phyloP scores from a whole-genome alignment of 2,113 vertebrate species.

The Taxidea taxus region DNA sequence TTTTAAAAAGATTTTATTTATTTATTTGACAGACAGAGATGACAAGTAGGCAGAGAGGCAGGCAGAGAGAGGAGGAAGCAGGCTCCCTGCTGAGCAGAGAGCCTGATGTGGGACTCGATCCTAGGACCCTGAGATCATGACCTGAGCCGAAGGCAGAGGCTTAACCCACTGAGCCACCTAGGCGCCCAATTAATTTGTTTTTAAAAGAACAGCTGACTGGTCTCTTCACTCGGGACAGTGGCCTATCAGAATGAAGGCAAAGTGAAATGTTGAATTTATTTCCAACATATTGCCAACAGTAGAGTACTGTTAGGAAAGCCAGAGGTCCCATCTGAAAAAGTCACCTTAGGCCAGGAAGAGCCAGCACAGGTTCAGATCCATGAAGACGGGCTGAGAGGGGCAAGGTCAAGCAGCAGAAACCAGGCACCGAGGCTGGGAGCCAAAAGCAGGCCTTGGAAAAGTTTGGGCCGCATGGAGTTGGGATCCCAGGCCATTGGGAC shows the following conservation, averaged over 20 bases:
- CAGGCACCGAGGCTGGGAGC: background rate
- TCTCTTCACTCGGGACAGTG: background rate
- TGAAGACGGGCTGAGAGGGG: conserved; percentile 3
- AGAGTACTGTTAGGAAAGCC: background rate
- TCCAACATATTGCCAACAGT: too few species aligned
- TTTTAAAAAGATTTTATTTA: too few species aligned
- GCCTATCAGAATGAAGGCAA: background rate
- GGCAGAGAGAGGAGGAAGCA: too few species aligned
- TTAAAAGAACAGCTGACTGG: background rate
- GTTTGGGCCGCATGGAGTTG: background rate
- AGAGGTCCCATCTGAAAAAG: background rate
- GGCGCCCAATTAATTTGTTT: background rate
- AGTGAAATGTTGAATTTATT: background rate
- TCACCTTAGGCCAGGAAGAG: conserved; percentile 9
- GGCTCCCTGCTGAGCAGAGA: too few species aligned
- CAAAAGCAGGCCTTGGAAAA: background rate
- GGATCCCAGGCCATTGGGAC: background rate
- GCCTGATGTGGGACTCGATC: too few species aligned
- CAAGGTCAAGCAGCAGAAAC: background rate
- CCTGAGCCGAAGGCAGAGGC: too few species aligned
- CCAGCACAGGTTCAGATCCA: background rate
- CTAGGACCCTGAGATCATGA: too few species aligned
- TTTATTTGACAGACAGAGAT: too few species aligned
- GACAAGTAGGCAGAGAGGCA: too few species aligned
- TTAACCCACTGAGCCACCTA: too few species aligned